Percentiles rank a stretch among this genome's conserved stretches.
phyloP scores from a whole-genome alignment of 2,113 vertebrate species.

The Ginglymostoma cirratum region DNA sequence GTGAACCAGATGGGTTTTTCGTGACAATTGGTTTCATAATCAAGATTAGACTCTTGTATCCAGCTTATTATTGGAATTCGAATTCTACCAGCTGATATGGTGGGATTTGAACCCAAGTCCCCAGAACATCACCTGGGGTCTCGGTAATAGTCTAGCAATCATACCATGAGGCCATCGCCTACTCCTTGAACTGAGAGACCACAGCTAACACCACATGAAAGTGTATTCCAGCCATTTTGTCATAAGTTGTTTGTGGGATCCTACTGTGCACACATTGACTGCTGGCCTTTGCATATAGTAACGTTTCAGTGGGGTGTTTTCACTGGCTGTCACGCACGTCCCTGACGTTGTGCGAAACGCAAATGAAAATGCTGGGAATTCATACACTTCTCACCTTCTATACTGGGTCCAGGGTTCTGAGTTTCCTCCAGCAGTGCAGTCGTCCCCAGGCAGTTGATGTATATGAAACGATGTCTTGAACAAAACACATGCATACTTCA shows the following conservation, averaged over 20 bases:
- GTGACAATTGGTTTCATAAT: too few species aligned
- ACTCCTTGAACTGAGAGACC: neutral
- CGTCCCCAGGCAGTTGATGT: neutral
- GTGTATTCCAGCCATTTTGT: too few species aligned
- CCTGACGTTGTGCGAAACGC: neutral
- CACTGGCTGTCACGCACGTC: neutral
- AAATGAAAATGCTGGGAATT: neutral
- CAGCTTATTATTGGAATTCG: too few species aligned
- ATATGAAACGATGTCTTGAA: neutral
- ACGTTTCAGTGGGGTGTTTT: neutral
- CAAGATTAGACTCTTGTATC: too few species aligned
- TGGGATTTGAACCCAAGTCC: too few species aligned
- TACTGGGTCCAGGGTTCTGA: neutral
- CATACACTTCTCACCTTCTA: neutral
- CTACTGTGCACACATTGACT: neutral
- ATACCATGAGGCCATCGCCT: too few species aligned
- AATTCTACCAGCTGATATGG: too few species aligned
- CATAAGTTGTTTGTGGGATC: neutral
- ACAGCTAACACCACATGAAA: neutral
- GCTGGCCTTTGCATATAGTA: neutral
- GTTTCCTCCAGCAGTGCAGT: neutral
- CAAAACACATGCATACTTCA: neutral
- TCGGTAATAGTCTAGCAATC: too few species aligned
- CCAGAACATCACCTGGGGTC: too few species aligned
- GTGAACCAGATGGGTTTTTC: too few species aligned